These are phyloP conservation scores for Drosophila gaucha DNA, from an alignment of 2,888 invertebrate species.

Conservation along the genomic window DNA sequence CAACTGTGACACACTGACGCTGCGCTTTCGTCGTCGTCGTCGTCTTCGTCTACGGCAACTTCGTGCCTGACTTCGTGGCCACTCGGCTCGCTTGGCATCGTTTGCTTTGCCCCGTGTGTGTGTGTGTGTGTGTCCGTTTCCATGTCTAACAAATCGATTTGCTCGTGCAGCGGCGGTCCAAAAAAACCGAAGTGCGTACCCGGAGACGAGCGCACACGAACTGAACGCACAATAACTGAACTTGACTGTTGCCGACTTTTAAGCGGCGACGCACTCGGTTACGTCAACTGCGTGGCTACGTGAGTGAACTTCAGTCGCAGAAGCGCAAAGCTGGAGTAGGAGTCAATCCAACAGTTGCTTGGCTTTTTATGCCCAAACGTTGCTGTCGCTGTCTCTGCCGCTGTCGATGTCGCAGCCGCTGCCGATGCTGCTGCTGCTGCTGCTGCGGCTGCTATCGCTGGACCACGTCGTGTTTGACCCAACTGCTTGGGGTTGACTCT, in stretches of 20 bases:
- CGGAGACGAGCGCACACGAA: slow-evolving; percentile 75
- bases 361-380: slow-evolving; percentile 82
- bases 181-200: slow-evolving; percentile 59
- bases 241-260: slow-evolving; percentile 35
- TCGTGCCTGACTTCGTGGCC: slow-evolving; percentile 21
- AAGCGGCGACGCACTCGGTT: slow-evolving; percentile 30
- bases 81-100: slow-evolving; percentile 10
- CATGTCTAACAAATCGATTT: slow-evolving; percentile 67
- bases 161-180: slow-evolving; percentile 14
- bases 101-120: slow-evolving; percentile 7
- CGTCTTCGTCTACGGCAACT: slow-evolving; percentile 23
- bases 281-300: slow-evolving; percentile 43
- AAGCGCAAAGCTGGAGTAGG: slow-evolving; percentile 83
- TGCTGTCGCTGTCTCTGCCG: slow-evolving; percentile 18
- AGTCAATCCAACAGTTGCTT: slow-evolving; percentile 77
- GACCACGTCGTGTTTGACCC: slow-evolving; percentile 49
- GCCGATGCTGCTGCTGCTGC: slow-evolving; percentile 15
- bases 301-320: slow-evolving; percentile 68
- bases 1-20: slow-evolving; percentile 64
- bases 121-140: slow-evolving; percentile 18
- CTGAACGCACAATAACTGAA: slow-evolving; percentile 55
- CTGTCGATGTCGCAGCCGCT: slow-evolving; percentile 17
- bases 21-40: slow-evolving; percentile 35
- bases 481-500: slow-evolving; percentile 47
- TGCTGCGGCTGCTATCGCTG: slow-evolving; percentile 33